Percentiles rank a stretch among this genome's conserved stretches.
These are phyloP conservation scores for Hyposoter dolosus DNA, from an alignment of 2,888 invertebrate species.

Conservation along the genomic window DNA sequence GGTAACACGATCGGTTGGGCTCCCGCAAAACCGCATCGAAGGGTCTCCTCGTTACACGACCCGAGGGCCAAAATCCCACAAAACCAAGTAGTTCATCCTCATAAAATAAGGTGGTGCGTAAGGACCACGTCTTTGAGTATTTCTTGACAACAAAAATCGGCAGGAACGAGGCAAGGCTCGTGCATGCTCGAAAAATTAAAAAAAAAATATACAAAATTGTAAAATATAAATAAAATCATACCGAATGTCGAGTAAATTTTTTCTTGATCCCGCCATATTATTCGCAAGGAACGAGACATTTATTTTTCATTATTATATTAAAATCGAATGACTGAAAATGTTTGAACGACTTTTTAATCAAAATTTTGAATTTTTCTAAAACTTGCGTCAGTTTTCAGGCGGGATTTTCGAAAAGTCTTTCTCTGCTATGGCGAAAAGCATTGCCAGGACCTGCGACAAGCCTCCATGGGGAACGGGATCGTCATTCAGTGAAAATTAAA, in stretches of 20 bases:
- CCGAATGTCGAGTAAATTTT: neutral
- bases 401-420: neutral
- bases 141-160: constrained; percentile 8
- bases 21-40: constrained; percentile 63
- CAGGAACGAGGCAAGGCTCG: neutral
- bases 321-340: neutral
- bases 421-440: neutral
- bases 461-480: neutral
- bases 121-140: neutral
- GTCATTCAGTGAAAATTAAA: neutral
- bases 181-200: neutral
- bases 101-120: constrained; percentile 14
- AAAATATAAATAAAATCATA: neutral
- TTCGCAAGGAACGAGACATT: neutral
- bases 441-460: neutral
- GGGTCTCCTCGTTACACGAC: constrained; percentile 44
- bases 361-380: neutral
- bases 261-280: neutral
- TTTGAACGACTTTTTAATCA: neutral
- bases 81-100: constrained; percentile 9
- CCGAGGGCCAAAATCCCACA: constrained; percentile 28
- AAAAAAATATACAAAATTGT: neutral
- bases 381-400: neutral
- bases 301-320: neutral
- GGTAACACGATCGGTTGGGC: constrained; percentile 62